Percentiles rank a stretch among this genome's conserved stretches.
Conservation (phyloP, 1,140 invertebrate species). For the Bombus ignitus region DNA sequence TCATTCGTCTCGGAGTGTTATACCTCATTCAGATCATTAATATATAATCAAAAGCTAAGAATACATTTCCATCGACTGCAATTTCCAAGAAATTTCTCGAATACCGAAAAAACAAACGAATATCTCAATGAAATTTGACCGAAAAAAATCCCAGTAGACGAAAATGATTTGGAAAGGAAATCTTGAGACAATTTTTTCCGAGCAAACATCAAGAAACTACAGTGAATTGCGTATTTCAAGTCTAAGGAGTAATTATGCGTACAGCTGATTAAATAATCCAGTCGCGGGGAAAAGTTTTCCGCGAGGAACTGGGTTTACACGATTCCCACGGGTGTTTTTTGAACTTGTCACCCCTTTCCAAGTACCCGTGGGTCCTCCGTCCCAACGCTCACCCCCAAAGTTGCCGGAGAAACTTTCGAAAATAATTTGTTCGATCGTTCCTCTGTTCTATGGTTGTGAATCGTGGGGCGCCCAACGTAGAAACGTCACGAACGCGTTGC, state of each 20-base stretch:
- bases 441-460: constrained; percentile 5
- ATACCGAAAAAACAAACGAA: background rate
- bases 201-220: background rate
- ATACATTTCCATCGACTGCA: no score
- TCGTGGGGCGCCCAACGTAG: background rate
- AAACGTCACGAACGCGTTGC: background rate
- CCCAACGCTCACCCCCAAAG: background rate
- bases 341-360: constrained; percentile 43
- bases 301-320: constrained; percentile 17
- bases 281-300: constrained; percentile 48
- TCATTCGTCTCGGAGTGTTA: background rate
- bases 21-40: background rate
- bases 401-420: constrained; percentile 43
- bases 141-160: no score
- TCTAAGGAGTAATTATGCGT: constrained; percentile 49
- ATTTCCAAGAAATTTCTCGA: background rate
- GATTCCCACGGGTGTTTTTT: constrained; percentile 46
- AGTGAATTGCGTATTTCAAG: constrained; percentile 18
- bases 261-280: constrained; percentile 62
- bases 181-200: background rate
- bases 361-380: constrained; percentile 20
- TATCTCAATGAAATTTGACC: background rate
- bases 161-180: background rate
- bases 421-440: constrained; percentile 55
- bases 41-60: background rate